Evolutionary conservation across 2,797 vertebrate genomes (phyloP).

Genomic region (Schizopygopsis malacanthus): DNA sequence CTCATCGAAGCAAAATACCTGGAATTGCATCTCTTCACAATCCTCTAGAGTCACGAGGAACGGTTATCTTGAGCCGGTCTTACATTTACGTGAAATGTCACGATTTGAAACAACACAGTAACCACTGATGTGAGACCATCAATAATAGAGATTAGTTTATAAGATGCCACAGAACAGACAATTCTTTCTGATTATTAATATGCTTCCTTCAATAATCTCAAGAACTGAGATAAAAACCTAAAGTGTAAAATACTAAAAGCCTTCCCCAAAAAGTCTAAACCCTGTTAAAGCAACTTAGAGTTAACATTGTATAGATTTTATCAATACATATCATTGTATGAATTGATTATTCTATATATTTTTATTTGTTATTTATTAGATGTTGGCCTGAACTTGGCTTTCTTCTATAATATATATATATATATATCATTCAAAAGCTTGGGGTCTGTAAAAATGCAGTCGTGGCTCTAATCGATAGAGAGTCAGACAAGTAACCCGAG

Average conservation of each 20-base stretch:
- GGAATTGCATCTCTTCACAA: constrained; percentile 1
- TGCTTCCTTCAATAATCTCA: not conserved
- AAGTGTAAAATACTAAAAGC: not conserved
- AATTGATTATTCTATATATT: too few relatives aligned
- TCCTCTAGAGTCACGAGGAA: not conserved
- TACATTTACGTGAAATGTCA: not conserved
- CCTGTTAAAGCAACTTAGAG: not conserved
- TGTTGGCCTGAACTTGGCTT: too few relatives aligned
- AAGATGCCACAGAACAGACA: not conserved
- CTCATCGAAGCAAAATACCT: not conserved
- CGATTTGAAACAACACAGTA: not conserved
- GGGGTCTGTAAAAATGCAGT: not conserved
- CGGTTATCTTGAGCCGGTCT: not conserved
- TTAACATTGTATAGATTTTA: not conserved
- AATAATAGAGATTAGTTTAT: not conserved
- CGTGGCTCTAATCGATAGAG: too few relatives aligned
- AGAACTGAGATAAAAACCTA: not conserved
- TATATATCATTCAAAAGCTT: not conserved
- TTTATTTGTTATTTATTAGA: too few relatives aligned
- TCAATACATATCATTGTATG: too few relatives aligned
- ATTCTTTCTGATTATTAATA: not conserved
- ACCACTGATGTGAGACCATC: not conserved
- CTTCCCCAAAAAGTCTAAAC: not conserved
- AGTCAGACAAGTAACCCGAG: too few relatives aligned
- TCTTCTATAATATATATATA: not conserved